Conservation (phyloP, 2,797 vertebrate genomes). For the Tauraco hartlaubi region DNA sequence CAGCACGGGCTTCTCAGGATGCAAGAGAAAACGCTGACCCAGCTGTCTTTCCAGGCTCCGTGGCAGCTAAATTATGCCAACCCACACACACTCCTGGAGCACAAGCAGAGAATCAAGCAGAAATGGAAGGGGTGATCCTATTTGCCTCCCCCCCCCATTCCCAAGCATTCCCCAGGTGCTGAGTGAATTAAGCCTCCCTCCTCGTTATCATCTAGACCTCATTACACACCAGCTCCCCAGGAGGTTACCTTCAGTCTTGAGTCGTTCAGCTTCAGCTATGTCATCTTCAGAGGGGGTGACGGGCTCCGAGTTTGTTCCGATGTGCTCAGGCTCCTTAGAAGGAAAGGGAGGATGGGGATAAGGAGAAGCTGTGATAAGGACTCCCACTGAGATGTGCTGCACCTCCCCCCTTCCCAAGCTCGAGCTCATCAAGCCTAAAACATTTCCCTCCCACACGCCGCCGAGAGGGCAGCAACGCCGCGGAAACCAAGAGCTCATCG, state of each 20-base stretch:
- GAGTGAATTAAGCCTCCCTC: neutral
- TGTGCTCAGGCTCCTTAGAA: conserved; percentile 74
- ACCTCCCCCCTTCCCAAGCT: neutral
- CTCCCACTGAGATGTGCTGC: neutral
- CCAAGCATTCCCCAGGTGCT: neutral
- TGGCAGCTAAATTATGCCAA: neutral
- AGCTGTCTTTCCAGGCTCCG: neutral
- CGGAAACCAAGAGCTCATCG: neutral
- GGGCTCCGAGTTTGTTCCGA: conserved; percentile 70
- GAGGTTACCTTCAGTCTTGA: conserved; percentile 92
- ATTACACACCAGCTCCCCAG: neutral
- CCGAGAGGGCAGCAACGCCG: accelerated
- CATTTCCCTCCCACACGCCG: neutral
- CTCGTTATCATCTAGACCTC: neutral
- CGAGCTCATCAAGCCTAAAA: neutral
- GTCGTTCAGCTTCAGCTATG: conserved; percentile 87
- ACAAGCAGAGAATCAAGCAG: neutral
- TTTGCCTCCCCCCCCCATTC: too few species aligned
- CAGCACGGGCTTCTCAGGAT: accelerated
- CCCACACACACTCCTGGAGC: neutral
- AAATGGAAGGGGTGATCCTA: neutral
- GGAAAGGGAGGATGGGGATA: neutral
- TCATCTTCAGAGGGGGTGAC: conserved; percentile 85
- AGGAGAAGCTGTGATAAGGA: neutral
- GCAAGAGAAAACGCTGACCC: neutral